These are phyloP conservation scores for Notolabrus celidotus DNA, from an alignment of 2,797 vertebrate genomes.

Conservation along the genomic window DNA sequence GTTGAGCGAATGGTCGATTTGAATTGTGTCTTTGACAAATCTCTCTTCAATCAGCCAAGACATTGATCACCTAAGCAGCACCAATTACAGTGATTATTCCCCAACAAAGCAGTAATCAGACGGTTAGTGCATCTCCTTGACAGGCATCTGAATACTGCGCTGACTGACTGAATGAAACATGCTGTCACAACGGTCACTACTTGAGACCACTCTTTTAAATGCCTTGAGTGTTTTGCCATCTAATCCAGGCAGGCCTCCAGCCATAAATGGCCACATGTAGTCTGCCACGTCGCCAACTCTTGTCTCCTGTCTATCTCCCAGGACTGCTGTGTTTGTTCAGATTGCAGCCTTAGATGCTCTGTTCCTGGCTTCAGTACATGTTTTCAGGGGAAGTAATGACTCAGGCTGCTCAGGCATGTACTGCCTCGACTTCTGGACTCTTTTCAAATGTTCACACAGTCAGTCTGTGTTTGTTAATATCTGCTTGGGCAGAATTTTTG, in stretches of 20 bases:
- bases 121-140: slow-evolving; percentile 25
- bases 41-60: slow-evolving; percentile 13
- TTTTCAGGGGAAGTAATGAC: slow-evolving; percentile 46
- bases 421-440: not conserved
- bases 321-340: slow-evolving; percentile 44
- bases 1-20: slow-evolving; percentile 9
- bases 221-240: slow-evolving; percentile 59
- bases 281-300: slow-evolving; percentile 25
- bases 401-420: slow-evolving; percentile 31
- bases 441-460: slow-evolving; percentile 10
- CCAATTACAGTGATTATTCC: slow-evolving; percentile 40
- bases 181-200: slow-evolving; percentile 46
- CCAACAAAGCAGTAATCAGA: slow-evolving; percentile 35
- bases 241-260: slow-evolving; percentile 49
- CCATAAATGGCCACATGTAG: slow-evolving; percentile 48
- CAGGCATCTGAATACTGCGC: slow-evolving; percentile 17
- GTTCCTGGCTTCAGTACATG: slow-evolving; percentile 21
- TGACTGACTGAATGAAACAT: slow-evolving; percentile 25
- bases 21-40: slow-evolving; percentile 34
- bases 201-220: slow-evolving; percentile 40
- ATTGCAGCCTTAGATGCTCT: slow-evolving; percentile 21
- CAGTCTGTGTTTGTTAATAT: slow-evolving; percentile 10
- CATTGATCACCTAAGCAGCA: slow-evolving; percentile 36
- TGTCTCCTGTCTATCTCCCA: slow-evolving; percentile 6
- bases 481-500: not conserved